Evolutionary conservation across 2,113 vertebrate genomes (phyloP).

Genomic region (Vicugna pacos): DNA sequence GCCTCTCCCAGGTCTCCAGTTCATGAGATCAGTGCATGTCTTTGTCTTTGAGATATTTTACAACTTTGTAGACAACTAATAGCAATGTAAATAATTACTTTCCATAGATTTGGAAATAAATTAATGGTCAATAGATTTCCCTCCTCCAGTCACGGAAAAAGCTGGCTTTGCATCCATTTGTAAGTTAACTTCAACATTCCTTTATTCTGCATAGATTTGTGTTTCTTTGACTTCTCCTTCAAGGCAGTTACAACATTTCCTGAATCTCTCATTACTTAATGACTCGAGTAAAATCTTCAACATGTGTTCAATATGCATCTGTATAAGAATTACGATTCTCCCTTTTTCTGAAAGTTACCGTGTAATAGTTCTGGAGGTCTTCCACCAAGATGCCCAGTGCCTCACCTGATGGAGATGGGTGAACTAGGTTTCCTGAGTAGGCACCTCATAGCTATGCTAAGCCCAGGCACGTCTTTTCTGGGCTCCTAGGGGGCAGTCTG

Average conservation of each 20-base stretch:
- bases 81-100: not conserved
- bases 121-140: not conserved
- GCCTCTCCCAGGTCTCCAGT: not conserved
- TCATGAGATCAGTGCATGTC: not conserved
- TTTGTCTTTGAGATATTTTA: not conserved
- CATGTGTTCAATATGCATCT: not conserved
- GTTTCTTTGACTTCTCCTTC: not conserved
- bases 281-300: not conserved
- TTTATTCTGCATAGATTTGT: not conserved
- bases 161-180: not conserved
- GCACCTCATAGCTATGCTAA: not conserved
- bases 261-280: not conserved
- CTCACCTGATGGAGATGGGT: not conserved
- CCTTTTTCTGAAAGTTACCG: not conserved
- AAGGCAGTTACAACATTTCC: not conserved
- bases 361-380: not conserved
- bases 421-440: not conserved
- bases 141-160: not conserved
- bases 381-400: not conserved
- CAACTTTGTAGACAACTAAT: not conserved
- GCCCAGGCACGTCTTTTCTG: no score
- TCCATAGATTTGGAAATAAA: not conserved
- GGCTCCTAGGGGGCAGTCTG: not conserved
- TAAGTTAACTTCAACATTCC: not conserved
- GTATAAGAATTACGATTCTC: not conserved